Base-by-base conservation (phyloP, 2,888 invertebrate genomes). In the Smittia aterrima region DNA sequence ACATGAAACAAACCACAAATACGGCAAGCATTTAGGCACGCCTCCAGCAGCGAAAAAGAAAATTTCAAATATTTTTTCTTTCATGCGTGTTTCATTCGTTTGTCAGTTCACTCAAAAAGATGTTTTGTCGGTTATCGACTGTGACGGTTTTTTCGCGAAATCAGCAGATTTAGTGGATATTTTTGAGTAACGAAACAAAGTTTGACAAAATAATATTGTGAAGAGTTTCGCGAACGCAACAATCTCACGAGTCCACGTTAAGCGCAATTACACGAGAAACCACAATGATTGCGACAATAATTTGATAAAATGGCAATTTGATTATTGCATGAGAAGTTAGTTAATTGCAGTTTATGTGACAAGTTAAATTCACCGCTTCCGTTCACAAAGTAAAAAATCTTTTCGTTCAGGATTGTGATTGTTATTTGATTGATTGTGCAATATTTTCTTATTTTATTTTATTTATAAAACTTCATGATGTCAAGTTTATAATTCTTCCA, bases 21-120 rank as follows among this genome's bases (percentile, higher is more conserved):
- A 27, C 54, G 53, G 7, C 9, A 16, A 25, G 24, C 54, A 54
- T 68, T 68, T 25, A 16, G 68, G 54, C 70, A 67, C 47, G 53
- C 53, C 70, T 53, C 53, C 70, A 47, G 13, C 38, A 66, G 40
- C 38, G 32, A 66, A 27, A 66, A 66, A 66, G 18, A 40, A 68
- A 70, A 70, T 53, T 53, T 53, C 70, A 54, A 53, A 20, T n/a
- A 25, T 70, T 18, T 40, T 67, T 54, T 53, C 24, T 13, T 47
- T 22, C 67, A 41, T 24, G 67, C 54, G 25, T 32, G 32, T 54
- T 53, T 70, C 41, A 70, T 54, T 54, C 54, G 70, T 70, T 54
- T 70, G 53, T 54, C 70, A 70, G 70, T 70, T 53, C 41, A 70
- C 53, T 53, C 70, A 54, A 32, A 16, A 24, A 70, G 70, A 54